Conservation (phyloP, 2,888 invertebrate species). For the Raillietiella orientalis region DNA sequence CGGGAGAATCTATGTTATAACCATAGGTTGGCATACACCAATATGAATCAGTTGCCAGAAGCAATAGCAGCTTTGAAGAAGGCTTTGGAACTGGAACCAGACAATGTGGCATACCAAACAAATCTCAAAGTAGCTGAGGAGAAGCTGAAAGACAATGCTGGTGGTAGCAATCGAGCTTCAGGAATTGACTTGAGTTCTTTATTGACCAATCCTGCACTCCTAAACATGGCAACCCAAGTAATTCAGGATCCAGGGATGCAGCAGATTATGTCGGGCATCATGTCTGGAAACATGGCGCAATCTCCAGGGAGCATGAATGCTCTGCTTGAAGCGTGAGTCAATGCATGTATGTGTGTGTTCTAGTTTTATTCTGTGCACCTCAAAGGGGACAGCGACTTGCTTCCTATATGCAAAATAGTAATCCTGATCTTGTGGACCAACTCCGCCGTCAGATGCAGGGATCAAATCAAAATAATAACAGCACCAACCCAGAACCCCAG, state of each 20-base stretch:
- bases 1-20: background rate
- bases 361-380: too few species aligned
- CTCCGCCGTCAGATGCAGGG: too few species aligned
- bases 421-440: too few species aligned
- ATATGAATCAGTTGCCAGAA: slow-evolving; percentile 42
- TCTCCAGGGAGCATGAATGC: slow-evolving; percentile 14
- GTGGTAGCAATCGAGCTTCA: slow-evolving; percentile 11
- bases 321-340: slow-evolving; percentile 20
- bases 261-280: too few species aligned
- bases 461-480: too few species aligned
- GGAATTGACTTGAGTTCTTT: slow-evolving; percentile 23
- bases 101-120: slow-evolving; percentile 57
- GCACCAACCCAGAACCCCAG: too few species aligned
- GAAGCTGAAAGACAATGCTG: slow-evolving; percentile 5
- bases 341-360: too few species aligned
- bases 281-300: too few species aligned
- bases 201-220: slow-evolving; percentile 42
- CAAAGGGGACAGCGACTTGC: too few species aligned
- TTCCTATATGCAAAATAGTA: too few species aligned
- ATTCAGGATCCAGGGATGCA: slow-evolving; percentile 52
- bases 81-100: slow-evolving; percentile 65
- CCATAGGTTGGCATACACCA: slow-evolving; percentile 38
- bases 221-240: slow-evolving; percentile 55
- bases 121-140: slow-evolving; percentile 58
- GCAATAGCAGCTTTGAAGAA: slow-evolving; percentile 57